Evolutionary conservation across 2,888 invertebrate species (phyloP), one percentile per base, ranked within the genome.

Genomic region (Auanema freiburgensis): DNA sequence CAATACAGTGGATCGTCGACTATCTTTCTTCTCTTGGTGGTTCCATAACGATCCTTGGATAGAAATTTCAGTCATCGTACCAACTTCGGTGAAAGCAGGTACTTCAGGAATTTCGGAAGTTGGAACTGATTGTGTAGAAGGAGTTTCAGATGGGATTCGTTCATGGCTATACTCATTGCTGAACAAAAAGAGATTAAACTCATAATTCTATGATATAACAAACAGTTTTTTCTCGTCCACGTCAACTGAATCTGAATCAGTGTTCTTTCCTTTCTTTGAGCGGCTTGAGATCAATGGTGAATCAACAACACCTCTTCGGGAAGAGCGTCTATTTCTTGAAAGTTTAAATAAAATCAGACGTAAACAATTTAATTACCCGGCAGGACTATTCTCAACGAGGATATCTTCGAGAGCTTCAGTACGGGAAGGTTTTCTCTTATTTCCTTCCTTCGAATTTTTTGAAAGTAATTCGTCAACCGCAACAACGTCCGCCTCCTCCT

Each of bases 11-110:
- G 52, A 24, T n/a, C 52, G 4, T 2, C 57, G 50, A 1, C 46
- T 43, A 14, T 53, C 57, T 49, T 57, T 62, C 50, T 50, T 52
- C 23, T 57, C 57, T 18, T 59, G n/a, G 16, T 18, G 43, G n/a
- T 14, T n/a, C 12, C 11, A n/a, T 18, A 44, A 25, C 8, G 51
- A 33, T 14, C 51, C 21, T 11, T 23, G 16, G 18, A 63, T 51
- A 8, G 58, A 16, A 33, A 63, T 53, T 12, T 63, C 58, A 1
- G 63, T 63, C 52, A 16, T 18, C n/a, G 43, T 43, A 1, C 18
- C 16, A 14, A 41, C n/a, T 33, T 43, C 24, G n/a, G 44, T 46
- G 16, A 18, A 11, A 1, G 18, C 41, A 5, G 50, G 11, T 11
- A 25, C 21, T 24, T 41, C 54, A 1, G 60, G 43, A 6, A 42